These are phyloP conservation scores for Zaprionus ghesquierei DNA, from an alignment of 1,140 invertebrate species.

Conservation along the genomic window DNA sequence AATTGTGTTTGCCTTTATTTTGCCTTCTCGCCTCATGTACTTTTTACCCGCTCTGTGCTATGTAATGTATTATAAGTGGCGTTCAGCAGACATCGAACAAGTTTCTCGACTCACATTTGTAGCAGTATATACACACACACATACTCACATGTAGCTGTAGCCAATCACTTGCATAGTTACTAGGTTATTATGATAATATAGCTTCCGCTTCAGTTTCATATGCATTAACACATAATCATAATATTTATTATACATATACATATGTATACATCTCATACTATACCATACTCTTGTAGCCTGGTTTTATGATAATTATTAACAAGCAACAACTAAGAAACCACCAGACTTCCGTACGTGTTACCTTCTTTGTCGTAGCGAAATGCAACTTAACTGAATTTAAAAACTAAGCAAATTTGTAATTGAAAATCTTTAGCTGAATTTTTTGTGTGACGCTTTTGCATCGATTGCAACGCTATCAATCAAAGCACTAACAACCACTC, in stretches of 20 bases:
- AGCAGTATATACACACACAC: constrained; percentile 15
- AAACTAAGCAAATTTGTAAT: constrained; percentile 62
- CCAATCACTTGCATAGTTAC: constrained; percentile 21
- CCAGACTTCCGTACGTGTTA: constrained; percentile 79
- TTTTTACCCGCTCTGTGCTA: constrained; percentile 47
- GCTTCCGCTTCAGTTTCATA: constrained; percentile 65
- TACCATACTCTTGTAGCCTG: constrained; percentile 32
- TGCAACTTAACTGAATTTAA: constrained; percentile 61
- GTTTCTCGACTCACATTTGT: constrained; percentile 49
- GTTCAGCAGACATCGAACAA: constrained; percentile 73
- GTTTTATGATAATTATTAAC: constrained; percentile 34
- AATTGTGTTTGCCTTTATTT: constrained; percentile 66
- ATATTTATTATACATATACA: constrained; percentile 16
- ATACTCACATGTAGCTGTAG: constrained; percentile 1
- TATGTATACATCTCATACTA: constrained; percentile 7
- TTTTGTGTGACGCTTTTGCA: constrained; percentile 57
- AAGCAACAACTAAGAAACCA: constrained; percentile 69
- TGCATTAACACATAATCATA: constrained; percentile 20
- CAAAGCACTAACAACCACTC: constrained; percentile 8
- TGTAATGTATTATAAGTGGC: constrained; percentile 44
- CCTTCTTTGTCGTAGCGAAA: constrained; percentile 53
- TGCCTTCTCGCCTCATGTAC: constrained; percentile 27
- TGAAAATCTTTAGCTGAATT: constrained; percentile 78
- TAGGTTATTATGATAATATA: constrained; percentile 52
- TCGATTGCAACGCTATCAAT: constrained; percentile 30